These are phyloP conservation scores for Marronus borbonicus DNA, from an alignment of 2,888 invertebrate genomes.

Conservation along the genomic window DNA sequence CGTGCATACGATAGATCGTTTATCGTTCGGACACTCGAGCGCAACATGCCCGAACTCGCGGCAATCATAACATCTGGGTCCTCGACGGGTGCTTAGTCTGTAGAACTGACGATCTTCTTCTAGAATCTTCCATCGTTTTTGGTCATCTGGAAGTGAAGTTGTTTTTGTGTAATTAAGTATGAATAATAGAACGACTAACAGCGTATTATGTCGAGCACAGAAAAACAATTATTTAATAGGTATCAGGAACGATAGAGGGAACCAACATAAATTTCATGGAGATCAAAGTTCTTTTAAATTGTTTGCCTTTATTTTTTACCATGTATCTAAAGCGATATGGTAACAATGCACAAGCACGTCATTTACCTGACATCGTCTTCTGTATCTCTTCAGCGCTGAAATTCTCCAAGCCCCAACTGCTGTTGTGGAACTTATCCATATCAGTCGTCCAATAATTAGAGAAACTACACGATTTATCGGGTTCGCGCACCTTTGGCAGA, in stretches of 20 bases:
- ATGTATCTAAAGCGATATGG: too few relatives aligned
- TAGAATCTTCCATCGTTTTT: conserved; percentile 73
- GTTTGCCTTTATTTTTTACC: too few relatives aligned
- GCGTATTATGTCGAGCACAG: too few relatives aligned
- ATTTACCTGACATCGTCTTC: conserved; percentile 78
- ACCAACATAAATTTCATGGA: too few relatives aligned
- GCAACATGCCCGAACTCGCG: conserved; percentile 77
- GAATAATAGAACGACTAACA: too few relatives aligned
- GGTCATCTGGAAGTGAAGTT: conserved; percentile 70
- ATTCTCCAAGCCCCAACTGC: conserved; percentile 78
- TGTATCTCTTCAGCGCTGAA: conserved; percentile 75
- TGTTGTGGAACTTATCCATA: conserved; percentile 78
- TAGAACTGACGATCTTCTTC: conserved; percentile 56
- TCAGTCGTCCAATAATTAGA: conserved; percentile 65
- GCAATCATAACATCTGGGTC: conserved; percentile 77
- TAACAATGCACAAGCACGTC: not conserved
- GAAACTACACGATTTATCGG: conserved; percentile 42
- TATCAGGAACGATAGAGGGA: too few relatives aligned
- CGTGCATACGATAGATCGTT: conserved; percentile 71
- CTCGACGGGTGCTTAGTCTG: conserved; percentile 51
- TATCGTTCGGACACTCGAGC: conserved; percentile 74
- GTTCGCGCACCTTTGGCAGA: conserved; percentile 46
- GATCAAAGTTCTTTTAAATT: too few relatives aligned
- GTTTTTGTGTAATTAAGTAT: too few relatives aligned
- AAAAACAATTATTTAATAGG: too few relatives aligned